Conservation (phyloP, 2,797 vertebrate species). For the Pangasius macronema region DNA sequence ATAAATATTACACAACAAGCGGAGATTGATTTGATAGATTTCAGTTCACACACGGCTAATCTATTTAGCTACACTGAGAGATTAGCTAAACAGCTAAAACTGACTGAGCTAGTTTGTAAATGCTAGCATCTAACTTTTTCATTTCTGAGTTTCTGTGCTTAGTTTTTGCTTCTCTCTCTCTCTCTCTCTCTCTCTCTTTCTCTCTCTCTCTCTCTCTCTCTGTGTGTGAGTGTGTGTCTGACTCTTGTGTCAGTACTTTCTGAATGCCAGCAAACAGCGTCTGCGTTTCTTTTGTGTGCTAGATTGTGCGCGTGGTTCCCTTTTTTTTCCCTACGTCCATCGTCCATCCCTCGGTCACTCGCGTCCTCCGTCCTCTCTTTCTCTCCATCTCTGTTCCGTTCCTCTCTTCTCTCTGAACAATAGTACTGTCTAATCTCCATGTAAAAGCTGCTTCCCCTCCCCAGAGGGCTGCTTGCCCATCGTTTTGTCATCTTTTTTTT, state of each 20-base stretch:
- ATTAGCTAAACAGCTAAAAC: not conserved
- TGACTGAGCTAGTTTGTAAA: not conserved
- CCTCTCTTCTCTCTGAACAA: conserved; percentile 37
- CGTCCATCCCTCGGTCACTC: conserved; percentile 17
- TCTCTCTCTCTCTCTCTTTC: not conserved
- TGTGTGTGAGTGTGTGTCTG: not conserved
- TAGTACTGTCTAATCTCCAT: conserved; percentile 85
- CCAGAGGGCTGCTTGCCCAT: conserved; percentile 59
- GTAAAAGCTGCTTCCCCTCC: conserved; percentile 91
- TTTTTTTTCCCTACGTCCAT: not conserved
- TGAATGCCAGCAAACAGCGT: not conserved
- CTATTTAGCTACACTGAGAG: not conserved
- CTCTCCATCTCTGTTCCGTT: not conserved
- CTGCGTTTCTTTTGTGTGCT: not conserved
- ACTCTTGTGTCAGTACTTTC: conserved; percentile 18
- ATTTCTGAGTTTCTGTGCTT: not conserved
- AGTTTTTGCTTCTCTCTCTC: not conserved
- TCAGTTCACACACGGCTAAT: not conserved
- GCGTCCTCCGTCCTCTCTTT: not conserved
- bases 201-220: not conserved
- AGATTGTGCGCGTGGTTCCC: not conserved
- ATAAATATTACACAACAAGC: not conserved
- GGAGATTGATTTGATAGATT: not conserved
- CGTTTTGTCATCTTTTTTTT: conserved; percentile 46
- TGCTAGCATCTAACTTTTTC: not conserved